These are phyloP conservation scores for Palythoa heliodiscus DNA, from an alignment of 92 coral and sea anemone genomes.

Conservation along the genomic window DNA sequence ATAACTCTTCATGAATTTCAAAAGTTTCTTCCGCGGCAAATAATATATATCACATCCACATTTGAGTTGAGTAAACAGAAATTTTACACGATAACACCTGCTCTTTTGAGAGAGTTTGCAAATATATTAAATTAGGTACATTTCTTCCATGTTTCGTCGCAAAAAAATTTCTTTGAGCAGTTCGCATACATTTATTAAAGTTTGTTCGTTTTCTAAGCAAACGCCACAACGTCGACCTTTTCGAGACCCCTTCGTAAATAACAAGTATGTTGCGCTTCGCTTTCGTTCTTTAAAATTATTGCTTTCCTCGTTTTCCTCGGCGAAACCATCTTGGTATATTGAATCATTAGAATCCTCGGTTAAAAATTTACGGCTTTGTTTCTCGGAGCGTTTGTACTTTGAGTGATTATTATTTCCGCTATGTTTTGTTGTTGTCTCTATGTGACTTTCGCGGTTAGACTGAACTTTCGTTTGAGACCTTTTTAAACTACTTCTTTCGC, in stretches of 20 bases:
- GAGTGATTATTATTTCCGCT: neutral
- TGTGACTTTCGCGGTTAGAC: neutral
- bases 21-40: slow-evolving; percentile 1
- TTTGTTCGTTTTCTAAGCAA: slow-evolving; percentile 76
- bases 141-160: slow-evolving; percentile 89
- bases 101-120: neutral
- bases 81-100: slow-evolving; percentile 28
- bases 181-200: slow-evolving; percentile 74
- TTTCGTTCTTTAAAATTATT: slow-evolving; percentile 45
- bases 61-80: slow-evolving; percentile 28
- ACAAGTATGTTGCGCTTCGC: slow-evolving; percentile 62
- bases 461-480: neutral
- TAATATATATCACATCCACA: slow-evolving; percentile 18
- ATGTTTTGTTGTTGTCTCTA: slow-evolving; percentile 9
- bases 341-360: neutral
- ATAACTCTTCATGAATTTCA: neutral
- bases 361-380: neutral
- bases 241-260: slow-evolving; percentile 68
- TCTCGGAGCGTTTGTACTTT: slow-evolving; percentile 9
- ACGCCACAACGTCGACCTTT: slow-evolving; percentile 75
- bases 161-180: slow-evolving; percentile 83
- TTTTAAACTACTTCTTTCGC: neutral
- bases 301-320: slow-evolving; percentile 14
- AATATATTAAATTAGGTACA: slow-evolving; percentile 74
- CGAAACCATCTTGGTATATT: neutral